phyloP scores from a whole-genome alignment of 1,140 invertebrate genomes.

The Lepeophtheirus salmonis region DNA sequence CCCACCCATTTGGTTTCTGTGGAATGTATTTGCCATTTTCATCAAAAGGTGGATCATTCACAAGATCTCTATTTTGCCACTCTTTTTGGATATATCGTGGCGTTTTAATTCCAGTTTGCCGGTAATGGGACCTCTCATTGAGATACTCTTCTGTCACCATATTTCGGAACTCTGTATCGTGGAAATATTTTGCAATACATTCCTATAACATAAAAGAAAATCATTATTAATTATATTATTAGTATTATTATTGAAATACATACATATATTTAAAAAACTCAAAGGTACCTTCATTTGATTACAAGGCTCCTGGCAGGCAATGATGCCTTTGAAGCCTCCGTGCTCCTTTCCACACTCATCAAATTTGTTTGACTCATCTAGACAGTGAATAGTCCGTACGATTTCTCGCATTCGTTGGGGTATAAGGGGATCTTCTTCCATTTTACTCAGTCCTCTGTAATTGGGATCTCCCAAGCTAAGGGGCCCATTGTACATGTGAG shows the following conservation, averaged over 20 bases:
- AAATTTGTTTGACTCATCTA: not conserved
- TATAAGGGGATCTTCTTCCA: constrained; percentile 17
- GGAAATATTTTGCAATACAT: not conserved
- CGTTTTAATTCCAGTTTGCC: constrained; percentile 10
- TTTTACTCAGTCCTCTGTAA: constrained; percentile 7
- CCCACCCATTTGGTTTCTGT: constrained; percentile 13
- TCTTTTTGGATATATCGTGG: not conserved
- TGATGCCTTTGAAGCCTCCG: not conserved
- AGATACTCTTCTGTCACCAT: constrained; percentile 15
- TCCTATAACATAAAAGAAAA: not conserved
- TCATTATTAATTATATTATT: not conserved
- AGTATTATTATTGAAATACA: not conserved
- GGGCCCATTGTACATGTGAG: constrained; percentile 11
- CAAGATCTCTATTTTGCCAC: not conserved
- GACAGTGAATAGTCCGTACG: constrained; percentile 6
- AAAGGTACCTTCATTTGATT: not conserved
- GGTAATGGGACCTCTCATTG: constrained; percentile 15
- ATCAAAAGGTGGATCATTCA: constrained; percentile 9
- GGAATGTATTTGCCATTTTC: constrained; percentile 13
- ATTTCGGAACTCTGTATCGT: not conserved
- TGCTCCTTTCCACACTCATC: not conserved
- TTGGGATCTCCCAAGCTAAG: constrained; percentile 7
- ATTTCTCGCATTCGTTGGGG: constrained; percentile 17
- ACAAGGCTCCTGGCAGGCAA: not conserved
- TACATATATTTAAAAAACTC: not conserved